Evolutionary conservation across 2,888 invertebrate genomes (phyloP).

Genomic region (Drosophila buzzatii): DNA sequence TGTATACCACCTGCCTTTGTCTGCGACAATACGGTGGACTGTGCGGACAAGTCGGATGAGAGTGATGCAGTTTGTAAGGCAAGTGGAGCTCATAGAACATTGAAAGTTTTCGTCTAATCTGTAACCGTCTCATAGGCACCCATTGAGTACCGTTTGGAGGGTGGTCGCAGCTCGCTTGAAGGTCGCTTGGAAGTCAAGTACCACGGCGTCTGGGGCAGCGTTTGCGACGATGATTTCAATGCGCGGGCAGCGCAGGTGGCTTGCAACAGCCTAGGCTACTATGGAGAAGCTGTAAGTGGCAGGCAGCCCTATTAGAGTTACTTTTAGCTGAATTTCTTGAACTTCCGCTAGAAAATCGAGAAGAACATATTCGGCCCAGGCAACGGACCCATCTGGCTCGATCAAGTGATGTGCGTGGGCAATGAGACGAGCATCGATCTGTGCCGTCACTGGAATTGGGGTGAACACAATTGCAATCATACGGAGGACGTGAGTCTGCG

Average conservation of each 20-base stretch:
- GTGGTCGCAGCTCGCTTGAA: constrained; percentile 87
- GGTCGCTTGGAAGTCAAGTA: constrained; percentile 90
- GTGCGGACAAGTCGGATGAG: constrained; percentile 89
- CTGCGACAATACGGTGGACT: constrained; percentile 89
- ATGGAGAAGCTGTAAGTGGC: constrained; percentile 85
- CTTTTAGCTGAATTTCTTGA: background rate
- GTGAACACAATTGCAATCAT: constrained; percentile 90
- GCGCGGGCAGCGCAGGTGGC: constrained; percentile 88
- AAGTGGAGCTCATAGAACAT: constrained; percentile 32
- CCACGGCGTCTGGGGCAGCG: constrained; percentile 90
- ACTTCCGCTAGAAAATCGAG: constrained; percentile 70
- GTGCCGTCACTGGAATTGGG: constrained; percentile 90
- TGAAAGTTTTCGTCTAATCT: background rate
- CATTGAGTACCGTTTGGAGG: constrained; percentile 87
- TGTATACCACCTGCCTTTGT: constrained; percentile 88
- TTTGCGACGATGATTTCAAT: constrained; percentile 92
- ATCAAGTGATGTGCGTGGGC: constrained; percentile 89
- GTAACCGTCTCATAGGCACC: constrained; percentile 70
- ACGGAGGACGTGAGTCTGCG: constrained; percentile 89
- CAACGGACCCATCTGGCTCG: constrained; percentile 90
- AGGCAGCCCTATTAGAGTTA: too few species aligned
- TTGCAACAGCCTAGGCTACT: constrained; percentile 87
- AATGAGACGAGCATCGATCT: constrained; percentile 88
- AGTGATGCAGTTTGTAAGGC: constrained; percentile 87
- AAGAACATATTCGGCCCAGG: constrained; percentile 84